A percentile compares a stretch with the other conserved stretches of the same genome.
phyloP scores from a whole-genome alignment of 2,888 invertebrate species.

The Pachydiplax longipennis region DNA sequence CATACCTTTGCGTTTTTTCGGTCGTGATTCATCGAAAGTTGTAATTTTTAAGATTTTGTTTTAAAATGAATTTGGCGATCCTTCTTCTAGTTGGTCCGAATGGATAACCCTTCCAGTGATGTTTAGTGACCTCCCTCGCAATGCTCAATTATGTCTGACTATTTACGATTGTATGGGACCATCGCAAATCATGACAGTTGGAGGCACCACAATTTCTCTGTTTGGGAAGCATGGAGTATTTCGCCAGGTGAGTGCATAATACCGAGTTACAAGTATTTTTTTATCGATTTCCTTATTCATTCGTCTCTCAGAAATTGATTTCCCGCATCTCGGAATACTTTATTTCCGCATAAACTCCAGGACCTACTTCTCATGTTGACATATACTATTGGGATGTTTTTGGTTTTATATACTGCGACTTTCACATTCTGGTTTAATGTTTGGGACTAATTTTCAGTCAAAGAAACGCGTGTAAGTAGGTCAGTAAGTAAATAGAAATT shows the following conservation, averaged over 20 bases:
- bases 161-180: conserved; percentile 92
- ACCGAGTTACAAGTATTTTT: neutral
- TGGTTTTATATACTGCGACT: no score
- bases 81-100: conserved; percentile 88
- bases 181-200: conserved; percentile 82
- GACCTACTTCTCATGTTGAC: neutral
- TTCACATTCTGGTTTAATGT: no score
- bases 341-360: neutral
- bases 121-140: conserved; percentile 89
- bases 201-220: conserved; percentile 90
- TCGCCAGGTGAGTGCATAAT: conserved; percentile 69
- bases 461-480: no score
- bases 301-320: no score
- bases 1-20: no score
- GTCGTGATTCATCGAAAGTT: no score
- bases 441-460: no score
- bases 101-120: conserved; percentile 92
- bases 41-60: no score
- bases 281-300: neutral
- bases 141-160: conserved; percentile 85
- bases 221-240: conserved; percentile 95
- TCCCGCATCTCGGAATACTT: no score
- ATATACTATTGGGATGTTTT: no score
- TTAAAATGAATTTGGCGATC: neutral
- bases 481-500: no score